Percentiles rank a stretch among this genome's conserved stretches.
These are phyloP conservation scores for Tetropium fuscum DNA, from an alignment of 2,888 invertebrate species.

Conservation along the genomic window DNA sequence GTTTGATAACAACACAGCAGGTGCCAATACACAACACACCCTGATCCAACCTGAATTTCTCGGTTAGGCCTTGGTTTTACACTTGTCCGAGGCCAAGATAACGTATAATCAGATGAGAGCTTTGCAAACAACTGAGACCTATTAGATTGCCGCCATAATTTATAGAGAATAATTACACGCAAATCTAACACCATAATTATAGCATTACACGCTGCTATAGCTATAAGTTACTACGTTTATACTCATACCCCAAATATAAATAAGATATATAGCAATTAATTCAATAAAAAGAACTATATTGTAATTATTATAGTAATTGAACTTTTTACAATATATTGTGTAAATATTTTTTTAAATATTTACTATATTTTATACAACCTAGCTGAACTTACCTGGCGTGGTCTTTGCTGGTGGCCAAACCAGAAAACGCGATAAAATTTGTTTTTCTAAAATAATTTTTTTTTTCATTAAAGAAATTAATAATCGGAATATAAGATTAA, in stretches of 20 bases:
- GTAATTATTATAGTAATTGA: no score
- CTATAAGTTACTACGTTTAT: conserved; percentile 12
- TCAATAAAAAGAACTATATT: no score
- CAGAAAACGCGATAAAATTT: no score
- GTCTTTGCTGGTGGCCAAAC: no score
- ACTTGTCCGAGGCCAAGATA: conserved; percentile 36
- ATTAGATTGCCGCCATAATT: conserved; percentile 44
- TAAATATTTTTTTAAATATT: no score
- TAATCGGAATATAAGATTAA: no score
- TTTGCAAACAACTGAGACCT: conserved; percentile 46
- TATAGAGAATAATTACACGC: conserved; percentile 48
- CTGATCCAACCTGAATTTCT: conserved; percentile 34
- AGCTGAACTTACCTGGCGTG: no score
- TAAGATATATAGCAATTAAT: neutral
- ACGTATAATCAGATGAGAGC: conserved; percentile 47
- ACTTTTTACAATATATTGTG: no score
- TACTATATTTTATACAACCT: no score
- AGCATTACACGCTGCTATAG: conserved; percentile 25
- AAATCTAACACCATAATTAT: conserved; percentile 50
- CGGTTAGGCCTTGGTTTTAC: conserved; percentile 22
- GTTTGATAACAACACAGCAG: conserved; percentile 29
- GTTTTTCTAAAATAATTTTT: no score
- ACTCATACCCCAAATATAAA: neutral
- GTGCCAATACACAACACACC: conserved; percentile 35
- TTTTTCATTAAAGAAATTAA: no score